Evolutionary conservation across 2,113 vertebrate species (phyloP), one percentile per base, ranked within the genome.

Genomic region (Panurus biarmicus): DNA sequence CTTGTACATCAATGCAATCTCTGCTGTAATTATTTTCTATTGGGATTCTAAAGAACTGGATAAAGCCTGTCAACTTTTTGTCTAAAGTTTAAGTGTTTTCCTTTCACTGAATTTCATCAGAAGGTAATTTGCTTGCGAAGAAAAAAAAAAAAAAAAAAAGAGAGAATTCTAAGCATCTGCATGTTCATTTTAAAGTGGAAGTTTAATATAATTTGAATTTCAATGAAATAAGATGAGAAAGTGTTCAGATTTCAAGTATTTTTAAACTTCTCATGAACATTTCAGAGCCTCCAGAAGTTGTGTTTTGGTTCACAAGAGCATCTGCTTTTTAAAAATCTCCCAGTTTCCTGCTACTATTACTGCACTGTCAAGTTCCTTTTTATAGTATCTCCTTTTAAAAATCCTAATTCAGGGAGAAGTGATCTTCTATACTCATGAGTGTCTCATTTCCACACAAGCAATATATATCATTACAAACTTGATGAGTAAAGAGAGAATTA

Each of bases 131-230:
- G 23, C 56, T 85, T 86, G 85, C 5, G 14, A 58, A 42, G 24
- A 5, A 29, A 16, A 20, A 14, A 22, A 60, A 42, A 36, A 35
- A 42, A 21, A 5, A 29, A 16, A 20, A 14, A 22, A 60, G 36
- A 36, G 33, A 28, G 19, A 60, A 71, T 56, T 90, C 72, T 51
- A 56, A 90, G 75, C 61, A 88, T 91, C 66, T 87, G 91, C 76
- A 78, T 81, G 57, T 67, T 91, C 89, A 74, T 90, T 94, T 89
- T 89, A 83, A 87, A 91, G 54, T 71, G 72, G 75, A 94, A 90
- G 60, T 86, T 81, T 61, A 93, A 83, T 82, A 71, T 77, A 54
- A 96, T 93, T 92, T 93, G 69, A 90, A 96, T 95, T 86, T 96
- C 90, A 93, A 90, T 95, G 75, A 92, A 93, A 90, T 79, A 79